Evolutionary conservation across 1,140 invertebrate genomes (phyloP), one percentile per base, ranked within the genome.

Genomic region (Tribolium castaneum): DNA sequence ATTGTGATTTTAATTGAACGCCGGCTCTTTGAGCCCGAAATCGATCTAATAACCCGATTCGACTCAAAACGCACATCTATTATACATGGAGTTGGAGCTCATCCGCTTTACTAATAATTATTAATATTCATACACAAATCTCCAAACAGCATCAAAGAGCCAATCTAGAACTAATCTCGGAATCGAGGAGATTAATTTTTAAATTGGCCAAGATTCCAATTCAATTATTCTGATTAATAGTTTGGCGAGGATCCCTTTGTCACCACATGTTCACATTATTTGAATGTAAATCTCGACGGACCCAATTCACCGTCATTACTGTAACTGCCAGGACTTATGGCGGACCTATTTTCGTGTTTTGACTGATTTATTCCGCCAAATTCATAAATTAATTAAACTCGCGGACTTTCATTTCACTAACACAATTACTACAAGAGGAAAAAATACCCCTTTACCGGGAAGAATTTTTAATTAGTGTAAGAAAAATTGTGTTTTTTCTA

Each of bases 221-320:
- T 66, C 22, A 66, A 66, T 66, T 66, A 66, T 66, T 66, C 59
- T 66, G 59, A 66, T 66, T 66, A 66, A 66, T 66, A 66, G 59
- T 66, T 66, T 35, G 30, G 59, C n/a, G 14, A 39, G 59, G 30
- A 66, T 66, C 59, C 59, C 59, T 66, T 66, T 66, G 59, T 66
- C 59, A 66, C 25, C 59, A 66, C 34, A 66, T 66, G 59, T 34
- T 66, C 59, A 66, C 25, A 66, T 66, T 66, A 66, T 66, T 66
- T 66, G 59, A 66, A 66, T 66, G 59, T 34, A 66, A 66, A 66
- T 66, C 59, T 66, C 59, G 25, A 66, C 59, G 30, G 6, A 25
- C 30, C 59, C 34, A 66, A 66, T 66, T 13, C 59, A 35, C 10
- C 2, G 25, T 30, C 59, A 66, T 66, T 66, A 66, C 34, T 66